Base-by-base conservation (phyloP, 1,140 invertebrate genomes). In the Drosophila dunni region DNA sequence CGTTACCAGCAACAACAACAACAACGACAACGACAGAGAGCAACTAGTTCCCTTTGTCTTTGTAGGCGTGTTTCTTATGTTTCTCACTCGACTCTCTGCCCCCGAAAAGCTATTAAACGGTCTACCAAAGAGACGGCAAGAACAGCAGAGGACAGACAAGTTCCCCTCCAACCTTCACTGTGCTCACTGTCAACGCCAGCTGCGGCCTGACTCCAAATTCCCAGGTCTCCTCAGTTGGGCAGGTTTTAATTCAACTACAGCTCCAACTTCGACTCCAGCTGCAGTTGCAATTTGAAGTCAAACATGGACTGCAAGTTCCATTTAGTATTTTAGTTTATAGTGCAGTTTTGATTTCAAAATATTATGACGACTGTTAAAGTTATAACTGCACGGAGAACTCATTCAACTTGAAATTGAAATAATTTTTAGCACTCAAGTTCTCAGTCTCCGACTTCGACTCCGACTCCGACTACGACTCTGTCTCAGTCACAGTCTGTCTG, bases 291-390 rank as follows among this genome's bases (percentile, higher is more conserved):
- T 45, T 15, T 11, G 15, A 10, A 50, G 44, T 45, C 33, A 33
- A 40, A 17, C 60, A 61, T n/a, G 54, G 48, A 38, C 60, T 70
- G 17, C 73, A 58, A 75, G 33, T 71, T 62, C 61, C 79, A 69
- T 74, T 81, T 69, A 81, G 69, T 58, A 63, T 69, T 78, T 68
- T 65, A 74, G 79, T 80, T 83, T 83, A 83, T 76, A 67, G 81
- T 57, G 64, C 60, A 79, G 81, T 77, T 73, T 84, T 84, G 77
- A 81, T 84, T 84, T 83, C 81, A 71, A 82, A 82, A 82, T 82
- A 82, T 82, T 82, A 82, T 82, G 80, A 82, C 79, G 79, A 71
- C 79, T 75, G 74, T 81, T 75, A 82, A 75, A 82, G 70, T 82
- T 82, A 71, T 78, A 67, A 70, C 75, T 65, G 29, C 29, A 65